phyloP scores from a whole-genome alignment of 2,888 invertebrate genomes.

The Synanthedon andrenaeformis region DNA sequence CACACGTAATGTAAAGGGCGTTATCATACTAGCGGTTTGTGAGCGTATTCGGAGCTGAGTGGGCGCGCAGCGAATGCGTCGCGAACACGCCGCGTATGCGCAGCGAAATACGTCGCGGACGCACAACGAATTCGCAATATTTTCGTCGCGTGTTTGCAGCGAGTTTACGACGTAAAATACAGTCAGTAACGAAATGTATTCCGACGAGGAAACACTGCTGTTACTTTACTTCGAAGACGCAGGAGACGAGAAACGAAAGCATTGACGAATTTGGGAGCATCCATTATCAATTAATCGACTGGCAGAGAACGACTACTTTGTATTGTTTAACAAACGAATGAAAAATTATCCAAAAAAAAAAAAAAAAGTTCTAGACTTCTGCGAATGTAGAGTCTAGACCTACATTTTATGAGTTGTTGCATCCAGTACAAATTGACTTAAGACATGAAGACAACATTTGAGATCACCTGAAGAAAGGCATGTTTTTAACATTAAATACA shows the following conservation, averaged over 20 bases:
- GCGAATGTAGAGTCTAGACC: slow-evolving; percentile 1
- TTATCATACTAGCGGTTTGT: no score
- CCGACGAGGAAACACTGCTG: neutral
- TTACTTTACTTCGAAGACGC: slow-evolving; percentile 1
- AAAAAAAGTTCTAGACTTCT: no score
- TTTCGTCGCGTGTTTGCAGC: neutral
- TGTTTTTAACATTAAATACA: neutral
- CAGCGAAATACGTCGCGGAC: neutral
- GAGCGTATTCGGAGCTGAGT: neutral
- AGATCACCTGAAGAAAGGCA: neutral
- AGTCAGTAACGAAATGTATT: slow-evolving; percentile 1
- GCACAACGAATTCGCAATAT: neutral
- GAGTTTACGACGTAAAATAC: neutral
- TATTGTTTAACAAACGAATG: neutral
- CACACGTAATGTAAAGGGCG: no score
- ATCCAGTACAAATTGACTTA: no score
- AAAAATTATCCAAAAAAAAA: neutral
- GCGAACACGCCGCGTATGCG: neutral
- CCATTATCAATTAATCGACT: neutral
- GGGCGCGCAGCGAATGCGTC: neutral
- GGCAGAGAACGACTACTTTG: neutral
- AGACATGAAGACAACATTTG: slow-evolving; percentile 1
- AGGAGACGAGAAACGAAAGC: slow-evolving; percentile 3
- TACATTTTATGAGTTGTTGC: no score
- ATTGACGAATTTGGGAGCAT: slow-evolving; percentile 3